Percentiles rank a stretch among this genome's conserved stretches.
phyloP scores from a whole-genome alignment of 2,797 vertebrate genomes.

The Halcyon badia region DNA sequence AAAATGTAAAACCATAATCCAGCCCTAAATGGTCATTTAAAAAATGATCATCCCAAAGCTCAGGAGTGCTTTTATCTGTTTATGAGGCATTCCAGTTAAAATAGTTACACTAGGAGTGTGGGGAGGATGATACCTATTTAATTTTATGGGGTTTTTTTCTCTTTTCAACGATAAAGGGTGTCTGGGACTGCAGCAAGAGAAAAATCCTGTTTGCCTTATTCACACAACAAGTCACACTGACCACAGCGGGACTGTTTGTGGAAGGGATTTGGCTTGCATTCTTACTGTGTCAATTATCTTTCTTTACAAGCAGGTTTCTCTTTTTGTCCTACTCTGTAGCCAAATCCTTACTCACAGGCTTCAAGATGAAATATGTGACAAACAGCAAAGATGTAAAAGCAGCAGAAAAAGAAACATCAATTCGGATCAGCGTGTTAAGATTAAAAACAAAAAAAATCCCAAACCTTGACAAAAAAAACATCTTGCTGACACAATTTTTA shows the following conservation, averaged over 20 bases:
- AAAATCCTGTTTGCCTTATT: conserved; percentile 50
- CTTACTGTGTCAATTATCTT: conserved; percentile 67
- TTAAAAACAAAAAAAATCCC: not conserved
- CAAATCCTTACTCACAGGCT: not conserved
- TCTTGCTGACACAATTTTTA: not conserved
- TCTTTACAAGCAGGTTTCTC: conserved; percentile 49
- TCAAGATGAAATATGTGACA: conserved; percentile 9
- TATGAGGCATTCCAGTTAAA: conserved; percentile 78
- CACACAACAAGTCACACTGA: conserved; percentile 18
- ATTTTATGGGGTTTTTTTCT: conserved; percentile 73
- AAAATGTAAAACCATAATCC: conserved; percentile 80
- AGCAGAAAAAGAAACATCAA: not conserved
- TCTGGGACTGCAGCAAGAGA: not conserved
- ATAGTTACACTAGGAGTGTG: conserved; percentile 70
- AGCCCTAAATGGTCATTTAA: conserved; percentile 76
- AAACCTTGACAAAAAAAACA: not conserved
- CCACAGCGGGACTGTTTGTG: not conserved
- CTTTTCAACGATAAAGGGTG: conserved; percentile 60
- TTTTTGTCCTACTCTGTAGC: not conserved
- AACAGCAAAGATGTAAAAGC: not conserved
- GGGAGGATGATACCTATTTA: conserved; percentile 70
- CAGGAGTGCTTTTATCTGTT: conserved; percentile 69
- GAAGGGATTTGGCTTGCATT: conserved; percentile 37
- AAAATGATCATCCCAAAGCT: conserved; percentile 75
- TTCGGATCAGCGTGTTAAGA: not conserved